Evolutionary conservation across 1,140 invertebrate species (phyloP).

Genomic region (Sarcophaga peregrina): DNA sequence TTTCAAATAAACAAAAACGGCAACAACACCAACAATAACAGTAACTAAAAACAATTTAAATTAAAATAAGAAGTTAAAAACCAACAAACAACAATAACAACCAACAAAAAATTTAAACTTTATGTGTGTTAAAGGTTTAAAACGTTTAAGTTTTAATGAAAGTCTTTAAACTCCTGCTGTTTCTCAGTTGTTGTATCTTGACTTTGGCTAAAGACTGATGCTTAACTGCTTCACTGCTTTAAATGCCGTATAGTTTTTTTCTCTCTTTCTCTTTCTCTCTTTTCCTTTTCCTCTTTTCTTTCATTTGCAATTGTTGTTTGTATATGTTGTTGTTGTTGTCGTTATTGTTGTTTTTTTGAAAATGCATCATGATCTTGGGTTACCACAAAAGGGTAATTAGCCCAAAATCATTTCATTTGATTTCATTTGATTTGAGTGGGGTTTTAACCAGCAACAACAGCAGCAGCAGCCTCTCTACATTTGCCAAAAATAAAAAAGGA

Average conservation of each 20-base stretch:
- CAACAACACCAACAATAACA: not conserved
- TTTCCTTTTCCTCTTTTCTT: not conserved
- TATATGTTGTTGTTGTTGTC: not conserved
- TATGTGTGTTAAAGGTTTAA: slow-evolving; percentile 30
- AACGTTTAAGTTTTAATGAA: slow-evolving; percentile 30
- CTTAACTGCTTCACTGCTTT: slow-evolving; percentile 21
- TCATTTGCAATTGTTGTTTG: not conserved
- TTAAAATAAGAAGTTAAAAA: slow-evolving; percentile 26
- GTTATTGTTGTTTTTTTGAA: not conserved
- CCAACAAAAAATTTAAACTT: not conserved
- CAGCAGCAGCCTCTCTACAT: too few species aligned
- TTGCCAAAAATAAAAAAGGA: not conserved
- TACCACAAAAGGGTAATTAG: slow-evolving; percentile 41
- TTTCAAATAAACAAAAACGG: slow-evolving; percentile 28
- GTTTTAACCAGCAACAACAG: not conserved
- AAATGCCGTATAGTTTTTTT: not conserved
- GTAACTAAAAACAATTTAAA: not conserved
- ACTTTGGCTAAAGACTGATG: not conserved
- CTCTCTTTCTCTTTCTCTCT: too few species aligned
- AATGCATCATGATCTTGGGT: slow-evolving; percentile 36
- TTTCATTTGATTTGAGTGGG: slow-evolving; percentile 10
- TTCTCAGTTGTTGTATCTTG: not conserved
- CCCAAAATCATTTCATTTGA: slow-evolving; percentile 25
- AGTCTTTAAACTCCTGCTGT: slow-evolving; percentile 39
- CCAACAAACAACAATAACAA: not conserved